Percentiles rank a stretch among this genome's conserved stretches.
These are phyloP conservation scores for Oxystoma pomonae DNA, from an alignment of 2,888 invertebrate species.

Conservation along the genomic window DNA sequence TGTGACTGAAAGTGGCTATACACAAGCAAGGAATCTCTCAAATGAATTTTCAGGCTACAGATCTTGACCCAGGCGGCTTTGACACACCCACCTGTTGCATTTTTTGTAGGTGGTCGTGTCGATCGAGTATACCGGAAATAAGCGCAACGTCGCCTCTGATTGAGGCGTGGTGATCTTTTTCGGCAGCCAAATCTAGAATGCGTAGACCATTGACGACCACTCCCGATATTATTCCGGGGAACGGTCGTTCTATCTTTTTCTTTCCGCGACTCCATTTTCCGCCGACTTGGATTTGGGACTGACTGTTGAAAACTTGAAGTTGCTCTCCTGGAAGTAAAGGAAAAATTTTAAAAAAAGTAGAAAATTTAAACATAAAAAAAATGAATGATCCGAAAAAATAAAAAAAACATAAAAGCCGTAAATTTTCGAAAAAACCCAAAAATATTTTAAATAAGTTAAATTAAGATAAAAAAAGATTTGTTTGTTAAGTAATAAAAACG, in stretches of 20 bases:
- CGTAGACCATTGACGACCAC: constrained; percentile 82
- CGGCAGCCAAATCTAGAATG: constrained; percentile 80
- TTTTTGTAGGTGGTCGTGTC: constrained; percentile 70
- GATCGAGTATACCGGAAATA: constrained; percentile 69
- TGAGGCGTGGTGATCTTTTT: constrained; percentile 72
- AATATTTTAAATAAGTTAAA: too few species aligned
- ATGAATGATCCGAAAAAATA: too few species aligned
- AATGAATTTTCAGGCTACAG: too few species aligned
- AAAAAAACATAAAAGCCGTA: too few species aligned
- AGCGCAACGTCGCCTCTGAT: constrained; percentile 81
- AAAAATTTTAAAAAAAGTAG: too few species aligned
- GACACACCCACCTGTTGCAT: constrained; percentile 80
- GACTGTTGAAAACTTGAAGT: constrained; percentile 78
- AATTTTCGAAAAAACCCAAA: too few species aligned
- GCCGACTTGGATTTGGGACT: constrained; percentile 84
- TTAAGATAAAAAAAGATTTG: too few species aligned
- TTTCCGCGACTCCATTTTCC: constrained; percentile 72
- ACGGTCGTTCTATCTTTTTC: constrained; percentile 69
- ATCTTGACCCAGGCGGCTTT: too few species aligned
- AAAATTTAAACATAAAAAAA: too few species aligned
- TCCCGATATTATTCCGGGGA: constrained; percentile 85
- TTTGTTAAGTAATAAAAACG: too few species aligned
- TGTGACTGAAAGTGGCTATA: too few species aligned
- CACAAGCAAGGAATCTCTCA: too few species aligned
- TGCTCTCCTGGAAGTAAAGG: constrained; percentile 54